phyloP scores from a whole-genome alignment of 2,888 invertebrate genomes.

The Synanthedon myopaeformis region DNA sequence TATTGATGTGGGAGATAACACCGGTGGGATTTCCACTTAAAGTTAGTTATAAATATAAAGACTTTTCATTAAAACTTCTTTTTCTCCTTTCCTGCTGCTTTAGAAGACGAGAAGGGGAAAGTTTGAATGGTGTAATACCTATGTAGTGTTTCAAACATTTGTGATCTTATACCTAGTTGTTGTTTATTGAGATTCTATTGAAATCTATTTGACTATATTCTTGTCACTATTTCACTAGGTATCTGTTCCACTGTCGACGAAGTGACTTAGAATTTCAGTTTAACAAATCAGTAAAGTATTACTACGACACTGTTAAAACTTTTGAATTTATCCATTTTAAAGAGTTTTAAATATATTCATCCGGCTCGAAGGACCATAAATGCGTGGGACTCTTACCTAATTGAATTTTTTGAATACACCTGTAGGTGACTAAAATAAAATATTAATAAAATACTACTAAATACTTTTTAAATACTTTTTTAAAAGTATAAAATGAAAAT shows the following conservation, averaged over 20 bases:
- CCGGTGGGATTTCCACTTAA: slow-evolving; percentile 18
- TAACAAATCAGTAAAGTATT: too few relatives aligned
- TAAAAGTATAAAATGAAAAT: too few relatives aligned
- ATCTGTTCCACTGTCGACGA: slow-evolving; percentile 11
- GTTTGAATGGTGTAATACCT: slow-evolving; percentile 31
- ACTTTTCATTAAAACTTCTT: slow-evolving; percentile 24
- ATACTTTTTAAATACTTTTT: too few relatives aligned
- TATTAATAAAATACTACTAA: too few relatives aligned
- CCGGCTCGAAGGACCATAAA: too few relatives aligned
- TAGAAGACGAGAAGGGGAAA: slow-evolving; percentile 61
- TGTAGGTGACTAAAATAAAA: too few relatives aligned
- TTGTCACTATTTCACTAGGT: not conserved
- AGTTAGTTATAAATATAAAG: slow-evolving; percentile 19
- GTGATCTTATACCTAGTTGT: slow-evolving; percentile 38
- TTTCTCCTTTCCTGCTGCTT: slow-evolving; percentile 63
- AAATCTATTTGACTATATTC: slow-evolving; percentile 19
- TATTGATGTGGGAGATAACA: not conserved
- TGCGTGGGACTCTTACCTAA: too few relatives aligned
- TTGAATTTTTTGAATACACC: too few relatives aligned
- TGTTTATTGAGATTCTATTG: slow-evolving; percentile 50
- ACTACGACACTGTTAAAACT: too few relatives aligned
- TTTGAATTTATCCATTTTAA: too few relatives aligned
- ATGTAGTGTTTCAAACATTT: slow-evolving; percentile 22
- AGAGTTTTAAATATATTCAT: too few relatives aligned
- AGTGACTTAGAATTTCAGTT: too few relatives aligned